Percentiles rank a stretch among this genome's conserved stretches.
Evolutionary conservation across 2,888 invertebrate species (phyloP).

Genomic region (Spodoptera littoralis): DNA sequence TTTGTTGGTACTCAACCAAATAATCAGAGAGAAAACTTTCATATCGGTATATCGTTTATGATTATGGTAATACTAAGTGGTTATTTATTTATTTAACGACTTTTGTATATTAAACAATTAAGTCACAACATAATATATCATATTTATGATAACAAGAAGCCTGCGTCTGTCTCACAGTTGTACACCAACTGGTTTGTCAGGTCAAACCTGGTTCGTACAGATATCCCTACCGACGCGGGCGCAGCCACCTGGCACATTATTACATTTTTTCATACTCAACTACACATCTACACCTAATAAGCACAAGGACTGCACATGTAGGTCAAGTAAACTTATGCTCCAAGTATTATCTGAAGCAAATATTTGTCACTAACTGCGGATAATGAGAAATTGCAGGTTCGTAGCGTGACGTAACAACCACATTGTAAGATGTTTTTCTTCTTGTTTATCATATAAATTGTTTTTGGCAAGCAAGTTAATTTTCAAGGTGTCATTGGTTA

Average conservation of each 20-base stretch:
- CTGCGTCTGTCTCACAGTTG: constrained; percentile 28
- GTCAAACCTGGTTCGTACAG: constrained; percentile 41
- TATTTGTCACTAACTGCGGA: constrained; percentile 50
- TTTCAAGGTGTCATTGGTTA: constrained; percentile 1
- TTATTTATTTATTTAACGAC: background rate
- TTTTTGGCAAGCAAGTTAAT: constrained; percentile 7
- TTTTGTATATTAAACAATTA: constrained; percentile 26
- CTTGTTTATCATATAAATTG: background rate
- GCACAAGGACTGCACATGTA: constrained; percentile 73
- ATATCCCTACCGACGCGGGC: constrained; percentile 33
- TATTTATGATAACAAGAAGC: constrained; percentile 39
- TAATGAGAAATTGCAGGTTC: constrained; percentile 11
- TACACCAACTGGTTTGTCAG: constrained; percentile 48
- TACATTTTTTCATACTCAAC: constrained; percentile 59
- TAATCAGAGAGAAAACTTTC: constrained; percentile 12
- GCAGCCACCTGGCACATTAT: constrained; percentile 41
- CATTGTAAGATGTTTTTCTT: constrained; percentile 8
- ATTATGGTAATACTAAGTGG: too few relatives aligned
- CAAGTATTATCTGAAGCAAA: constrained; percentile 56
- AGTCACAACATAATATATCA: constrained; percentile 23
- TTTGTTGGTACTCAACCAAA: constrained; percentile 5
- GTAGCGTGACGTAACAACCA: background rate
- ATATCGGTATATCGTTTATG: constrained; percentile 4
- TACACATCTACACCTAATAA: constrained; percentile 67
- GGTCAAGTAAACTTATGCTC: constrained; percentile 64